These are phyloP conservation scores for Xiphias gladius DNA, from an alignment of 2,113 vertebrate genomes.

Conservation along the genomic window DNA sequence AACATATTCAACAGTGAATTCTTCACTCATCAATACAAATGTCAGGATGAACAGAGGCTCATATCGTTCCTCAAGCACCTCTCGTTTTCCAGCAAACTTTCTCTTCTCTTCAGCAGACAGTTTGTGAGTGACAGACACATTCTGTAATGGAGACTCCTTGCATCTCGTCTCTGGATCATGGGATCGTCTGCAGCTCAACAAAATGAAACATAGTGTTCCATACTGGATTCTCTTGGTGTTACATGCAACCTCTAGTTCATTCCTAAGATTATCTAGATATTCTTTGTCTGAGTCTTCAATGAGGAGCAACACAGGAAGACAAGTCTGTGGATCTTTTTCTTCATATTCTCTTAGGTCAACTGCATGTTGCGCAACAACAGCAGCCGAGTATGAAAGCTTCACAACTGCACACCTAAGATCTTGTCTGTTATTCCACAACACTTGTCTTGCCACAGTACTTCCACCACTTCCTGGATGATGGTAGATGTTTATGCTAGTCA, in stretches of 20 bases:
- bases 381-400: constrained; percentile 75
- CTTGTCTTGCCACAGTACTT: constrained; percentile 88
- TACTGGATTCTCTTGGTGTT: constrained; percentile 72
- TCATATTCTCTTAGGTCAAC: constrained; percentile 86
- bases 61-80: constrained; percentile 71
- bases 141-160: constrained; percentile 80
- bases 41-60: constrained; percentile 85
- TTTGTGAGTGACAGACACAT: constrained; percentile 87
- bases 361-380: constrained; percentile 81
- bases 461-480: constrained; percentile 92
- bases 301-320: constrained; percentile 87
- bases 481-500: constrained; percentile 85
- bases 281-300: constrained; percentile 87
- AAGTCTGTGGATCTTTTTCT: constrained; percentile 79
- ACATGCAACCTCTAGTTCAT: constrained; percentile 80
- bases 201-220: constrained; percentile 83
- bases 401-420: constrained; percentile 85
- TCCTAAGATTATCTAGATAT: constrained; percentile 83
- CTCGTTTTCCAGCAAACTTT: constrained; percentile 80
- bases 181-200: constrained; percentile 86
- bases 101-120: constrained; percentile 83
- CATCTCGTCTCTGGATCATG: constrained; percentile 82
- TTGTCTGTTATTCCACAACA: constrained; percentile 87
- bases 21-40: constrained; percentile 88
- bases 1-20: constrained; percentile 78